Conservation (phyloP, 2,888 invertebrate genomes). For the Ptychoptera albimana region DNA sequence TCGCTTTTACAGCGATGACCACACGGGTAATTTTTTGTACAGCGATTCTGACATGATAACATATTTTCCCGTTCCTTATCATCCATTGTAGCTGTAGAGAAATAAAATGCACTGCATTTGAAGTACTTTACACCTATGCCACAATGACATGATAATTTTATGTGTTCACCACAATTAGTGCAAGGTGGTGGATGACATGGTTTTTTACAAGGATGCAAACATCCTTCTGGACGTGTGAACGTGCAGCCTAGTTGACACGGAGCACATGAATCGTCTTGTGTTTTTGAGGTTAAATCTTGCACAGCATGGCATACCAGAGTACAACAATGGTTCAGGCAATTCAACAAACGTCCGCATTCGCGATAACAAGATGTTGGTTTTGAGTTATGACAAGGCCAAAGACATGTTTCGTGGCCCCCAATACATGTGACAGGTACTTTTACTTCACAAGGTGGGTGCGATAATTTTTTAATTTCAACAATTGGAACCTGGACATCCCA, state of each 20-base stretch:
- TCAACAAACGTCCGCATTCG: conserved; percentile 51
- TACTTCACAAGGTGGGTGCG: conserved; percentile 56
- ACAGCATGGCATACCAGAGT: conserved; percentile 52
- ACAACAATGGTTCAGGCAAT: conserved; percentile 70
- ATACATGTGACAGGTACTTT: conserved; percentile 56
- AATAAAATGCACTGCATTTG: conserved; percentile 51
- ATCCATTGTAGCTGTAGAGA: conserved; percentile 31
- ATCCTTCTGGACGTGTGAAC: conserved; percentile 50
- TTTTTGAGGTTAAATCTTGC: conserved; percentile 29
- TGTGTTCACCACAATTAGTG: conserved; percentile 51
- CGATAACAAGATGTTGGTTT: conserved; percentile 61
- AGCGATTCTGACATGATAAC: conserved; percentile 61
- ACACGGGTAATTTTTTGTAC: conserved; percentile 67
- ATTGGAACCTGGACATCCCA: conserved; percentile 43
- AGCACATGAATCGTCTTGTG: conserved; percentile 36
- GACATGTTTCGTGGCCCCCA: conserved; percentile 51
- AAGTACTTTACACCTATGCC: conserved; percentile 58
- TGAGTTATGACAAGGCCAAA: conserved; percentile 54
- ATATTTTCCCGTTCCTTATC: conserved; percentile 21
- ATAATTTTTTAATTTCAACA: conserved; percentile 36
- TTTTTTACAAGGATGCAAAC: conserved; percentile 55
- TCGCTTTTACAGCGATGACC: conserved; percentile 63
- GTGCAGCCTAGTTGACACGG: conserved; percentile 42
- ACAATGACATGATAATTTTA: conserved; percentile 68
- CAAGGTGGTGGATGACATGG: conserved; percentile 61